phyloP scores from a whole-genome alignment of 2,113 vertebrate species.

The Pleuronectes platessa region DNA sequence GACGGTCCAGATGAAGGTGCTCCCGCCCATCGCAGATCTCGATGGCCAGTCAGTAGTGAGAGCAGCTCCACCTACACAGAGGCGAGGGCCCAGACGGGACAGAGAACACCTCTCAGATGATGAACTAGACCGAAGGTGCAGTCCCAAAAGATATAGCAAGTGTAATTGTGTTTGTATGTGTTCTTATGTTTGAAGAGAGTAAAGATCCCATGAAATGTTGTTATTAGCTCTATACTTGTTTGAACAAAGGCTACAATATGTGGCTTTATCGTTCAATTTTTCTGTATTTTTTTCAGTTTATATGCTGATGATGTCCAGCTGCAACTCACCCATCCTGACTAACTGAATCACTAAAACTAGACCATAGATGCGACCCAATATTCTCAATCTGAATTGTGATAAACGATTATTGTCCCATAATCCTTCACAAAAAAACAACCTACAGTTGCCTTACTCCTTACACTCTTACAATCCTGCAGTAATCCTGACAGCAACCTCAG shows the following conservation, averaged over 20 bases:
- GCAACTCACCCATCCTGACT: background rate
- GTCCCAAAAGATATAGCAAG: background rate
- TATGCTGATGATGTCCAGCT: background rate
- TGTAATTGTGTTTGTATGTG: background rate
- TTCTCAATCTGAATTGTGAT: background rate
- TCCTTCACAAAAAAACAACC: too few relatives aligned
- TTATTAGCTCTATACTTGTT: background rate
- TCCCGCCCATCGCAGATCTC: slow-evolving; percentile 86
- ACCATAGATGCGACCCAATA: background rate
- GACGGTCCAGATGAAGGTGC: slow-evolving; percentile 88
- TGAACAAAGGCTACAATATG: too few relatives aligned
- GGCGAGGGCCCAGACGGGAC: slow-evolving; percentile 78
- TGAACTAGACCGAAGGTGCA: slow-evolving; percentile 77
- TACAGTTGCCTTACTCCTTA: too few relatives aligned
- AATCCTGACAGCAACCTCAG: too few relatives aligned
- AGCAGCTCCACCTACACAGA: slow-evolving; percentile 74
- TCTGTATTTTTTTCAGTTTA: too few relatives aligned
- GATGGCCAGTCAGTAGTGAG: slow-evolving; percentile 83
- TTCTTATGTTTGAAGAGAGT: background rate
- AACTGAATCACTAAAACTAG: background rate
- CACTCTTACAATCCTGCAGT: too few relatives aligned
- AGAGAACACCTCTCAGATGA: slow-evolving; percentile 75
- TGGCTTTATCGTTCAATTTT: too few relatives aligned
- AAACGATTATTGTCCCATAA: background rate
- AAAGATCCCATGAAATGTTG: background rate